Percentiles rank a stretch among this genome's conserved stretches.
Evolutionary conservation across 2,113 vertebrate species (phyloP).

Genomic region (Polypterus bichir): DNA sequence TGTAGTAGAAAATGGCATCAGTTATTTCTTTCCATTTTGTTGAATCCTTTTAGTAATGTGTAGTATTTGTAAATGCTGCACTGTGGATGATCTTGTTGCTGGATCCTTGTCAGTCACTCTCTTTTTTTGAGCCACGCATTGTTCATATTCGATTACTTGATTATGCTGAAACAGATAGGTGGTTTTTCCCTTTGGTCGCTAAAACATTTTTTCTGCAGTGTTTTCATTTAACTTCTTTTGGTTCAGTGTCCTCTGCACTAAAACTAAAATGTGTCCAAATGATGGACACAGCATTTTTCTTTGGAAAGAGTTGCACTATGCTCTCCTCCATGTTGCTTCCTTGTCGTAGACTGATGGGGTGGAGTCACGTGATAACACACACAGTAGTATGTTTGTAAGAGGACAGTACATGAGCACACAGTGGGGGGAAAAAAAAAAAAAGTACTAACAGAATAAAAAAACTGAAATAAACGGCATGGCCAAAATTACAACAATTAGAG

Average conservation of each 20-base stretch:
- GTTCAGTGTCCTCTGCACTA: too few relatives aligned
- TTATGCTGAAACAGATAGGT: too few relatives aligned
- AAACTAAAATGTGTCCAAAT: not conserved
- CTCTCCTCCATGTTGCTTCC: constrained; percentile 3
- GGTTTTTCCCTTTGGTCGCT: too few relatives aligned
- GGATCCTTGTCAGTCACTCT: constrained; percentile 3
- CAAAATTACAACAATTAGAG: constrained; percentile 2
- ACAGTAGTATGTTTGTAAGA: not conserved
- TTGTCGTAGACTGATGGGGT: not conserved
- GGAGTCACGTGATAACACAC: not conserved
- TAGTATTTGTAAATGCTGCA: constrained; percentile 7
- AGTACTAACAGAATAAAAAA: constrained; percentile 1
- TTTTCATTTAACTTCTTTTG: too few relatives aligned
- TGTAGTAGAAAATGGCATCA: constrained; percentile 3
- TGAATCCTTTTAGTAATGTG: constrained; percentile 8
- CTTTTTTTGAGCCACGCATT: constrained; percentile 7
- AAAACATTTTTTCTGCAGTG: too few relatives aligned
- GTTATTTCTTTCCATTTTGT: constrained; percentile 9
- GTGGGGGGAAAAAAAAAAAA: too few relatives aligned
- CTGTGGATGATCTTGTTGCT: constrained; percentile 8
- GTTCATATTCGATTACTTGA: constrained; percentile 1
- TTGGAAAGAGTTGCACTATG: constrained; percentile 4
- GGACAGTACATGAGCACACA: not conserved
- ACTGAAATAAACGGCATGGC: not conserved
- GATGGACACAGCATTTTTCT: constrained; percentile 7